Conservation (phyloP, 1,140 invertebrate genomes). For the Drosophila micromelanica region DNA sequence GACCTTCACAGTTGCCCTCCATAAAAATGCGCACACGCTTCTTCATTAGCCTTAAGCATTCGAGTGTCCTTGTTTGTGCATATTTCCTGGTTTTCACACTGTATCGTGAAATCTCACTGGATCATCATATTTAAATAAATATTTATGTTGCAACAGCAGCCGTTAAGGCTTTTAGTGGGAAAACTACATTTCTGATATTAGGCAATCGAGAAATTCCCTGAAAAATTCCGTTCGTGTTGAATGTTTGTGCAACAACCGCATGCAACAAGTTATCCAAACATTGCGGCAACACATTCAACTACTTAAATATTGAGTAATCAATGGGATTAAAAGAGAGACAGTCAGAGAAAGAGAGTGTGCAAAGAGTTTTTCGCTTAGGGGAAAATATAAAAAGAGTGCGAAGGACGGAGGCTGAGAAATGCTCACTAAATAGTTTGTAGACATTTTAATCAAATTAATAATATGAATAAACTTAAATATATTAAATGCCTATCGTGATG, state of each 20-base stretch:
- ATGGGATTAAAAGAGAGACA: slow-evolving; percentile 14
- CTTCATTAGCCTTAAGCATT: background rate
- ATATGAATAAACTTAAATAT: too few species aligned
- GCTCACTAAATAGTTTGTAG: too few species aligned
- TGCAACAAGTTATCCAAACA: slow-evolving; percentile 69
- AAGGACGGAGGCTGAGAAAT: too few species aligned
- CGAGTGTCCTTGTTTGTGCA: slow-evolving; percentile 51
- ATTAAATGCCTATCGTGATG: too few species aligned
- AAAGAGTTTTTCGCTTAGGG: background rate
- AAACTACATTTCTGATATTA: slow-evolving; percentile 31
- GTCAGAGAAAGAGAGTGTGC: background rate
- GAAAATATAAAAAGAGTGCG: background rate
- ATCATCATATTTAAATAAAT: slow-evolving; percentile 77
- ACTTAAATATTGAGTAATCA: slow-evolving; percentile 25
- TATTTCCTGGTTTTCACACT: slow-evolving; percentile 71
- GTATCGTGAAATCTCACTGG: slow-evolving; percentile 65
- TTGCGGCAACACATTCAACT: slow-evolving; percentile 27
- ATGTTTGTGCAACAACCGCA: slow-evolving; percentile 41
- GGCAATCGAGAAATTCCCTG: slow-evolving; percentile 28
- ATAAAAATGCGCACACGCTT: slow-evolving; percentile 50
- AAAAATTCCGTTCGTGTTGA: slow-evolving; percentile 21
- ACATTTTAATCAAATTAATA: too few species aligned
- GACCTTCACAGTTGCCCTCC: slow-evolving; percentile 36
- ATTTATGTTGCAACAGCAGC: slow-evolving; percentile 59
- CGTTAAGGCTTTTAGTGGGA: slow-evolving; percentile 77